Conservation (phyloP, 2,797 vertebrate genomes). For the Rhinogobio ventralis region DNA sequence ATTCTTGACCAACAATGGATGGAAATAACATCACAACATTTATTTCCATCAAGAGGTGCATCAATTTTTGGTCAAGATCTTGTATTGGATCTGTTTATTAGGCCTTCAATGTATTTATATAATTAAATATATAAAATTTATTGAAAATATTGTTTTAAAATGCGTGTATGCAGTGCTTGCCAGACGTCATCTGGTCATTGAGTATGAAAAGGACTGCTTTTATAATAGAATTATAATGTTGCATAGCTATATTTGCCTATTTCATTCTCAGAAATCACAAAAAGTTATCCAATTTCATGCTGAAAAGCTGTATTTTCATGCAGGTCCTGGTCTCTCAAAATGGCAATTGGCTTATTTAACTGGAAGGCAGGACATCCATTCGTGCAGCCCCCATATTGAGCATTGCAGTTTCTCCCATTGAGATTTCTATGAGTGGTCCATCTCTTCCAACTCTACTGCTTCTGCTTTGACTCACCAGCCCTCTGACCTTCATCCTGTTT, state of each 20-base stretch:
- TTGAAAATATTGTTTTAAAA: neutral
- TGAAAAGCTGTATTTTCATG: neutral
- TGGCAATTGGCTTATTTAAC: slow-evolving; percentile 4
- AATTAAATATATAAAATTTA: neutral
- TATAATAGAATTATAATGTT: neutral
- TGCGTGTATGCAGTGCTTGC: neutral
- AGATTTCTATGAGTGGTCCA: neutral
- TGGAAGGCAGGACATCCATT: neutral
- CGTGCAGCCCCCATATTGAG: neutral
- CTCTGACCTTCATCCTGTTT: slow-evolving; percentile 48
- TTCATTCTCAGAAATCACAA: neutral
- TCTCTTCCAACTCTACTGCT: neutral
- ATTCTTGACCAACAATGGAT: too few relatives aligned
- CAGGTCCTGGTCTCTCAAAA: neutral
- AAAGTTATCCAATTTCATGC: slow-evolving; percentile 10
- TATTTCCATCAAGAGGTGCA: too few relatives aligned
- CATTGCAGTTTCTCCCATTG: neutral
- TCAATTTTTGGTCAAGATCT: too few relatives aligned
- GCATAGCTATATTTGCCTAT: neutral
- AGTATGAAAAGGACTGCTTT: neutral
- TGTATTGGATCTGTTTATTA: too few relatives aligned
- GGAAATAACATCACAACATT: too few relatives aligned
- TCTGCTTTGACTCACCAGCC: slow-evolving; percentile 29
- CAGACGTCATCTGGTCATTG: neutral
- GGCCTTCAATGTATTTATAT: too few relatives aligned